Conservation (phyloP, 2,797 vertebrate genomes). For the Strix occidentalis region DNA sequence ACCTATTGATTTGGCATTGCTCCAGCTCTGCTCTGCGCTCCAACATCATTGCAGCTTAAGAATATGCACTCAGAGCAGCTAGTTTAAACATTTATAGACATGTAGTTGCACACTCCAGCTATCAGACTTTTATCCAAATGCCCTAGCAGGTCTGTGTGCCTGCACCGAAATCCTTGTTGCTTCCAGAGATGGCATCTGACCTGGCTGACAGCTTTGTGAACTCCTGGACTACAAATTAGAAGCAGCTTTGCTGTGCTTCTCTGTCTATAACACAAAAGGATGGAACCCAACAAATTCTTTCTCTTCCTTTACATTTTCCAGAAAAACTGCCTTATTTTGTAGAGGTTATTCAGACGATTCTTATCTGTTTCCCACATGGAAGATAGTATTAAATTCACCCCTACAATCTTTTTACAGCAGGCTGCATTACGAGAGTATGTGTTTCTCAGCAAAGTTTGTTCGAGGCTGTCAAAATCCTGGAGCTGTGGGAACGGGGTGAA, state of each 20-base stretch:
- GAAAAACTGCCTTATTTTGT: not conserved
- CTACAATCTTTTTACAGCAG: not conserved
- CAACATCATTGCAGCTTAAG: not conserved
- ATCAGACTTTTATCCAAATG: not conserved
- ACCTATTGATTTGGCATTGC: not conserved
- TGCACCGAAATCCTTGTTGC: not conserved
- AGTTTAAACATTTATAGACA: slow-evolving; percentile 4
- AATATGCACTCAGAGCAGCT: not conserved
- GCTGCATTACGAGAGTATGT: not conserved
- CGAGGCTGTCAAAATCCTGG: not conserved
- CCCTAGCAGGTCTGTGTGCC: not conserved
- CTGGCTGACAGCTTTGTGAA: not conserved
- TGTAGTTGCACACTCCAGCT: not conserved
- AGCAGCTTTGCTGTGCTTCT: not conserved
- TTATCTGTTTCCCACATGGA: not conserved
- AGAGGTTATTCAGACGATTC: not conserved
- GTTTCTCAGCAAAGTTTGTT: not conserved
- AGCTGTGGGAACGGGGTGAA: not conserved
- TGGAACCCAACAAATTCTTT: not conserved
- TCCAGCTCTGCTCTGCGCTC: not conserved
- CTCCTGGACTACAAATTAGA: not conserved
- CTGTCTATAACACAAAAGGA: not conserved
- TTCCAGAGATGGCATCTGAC: not conserved
- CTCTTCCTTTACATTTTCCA: not conserved
- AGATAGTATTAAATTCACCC: not conserved